Conservation (phyloP, 2,113 vertebrate genomes). For the Hippocampus abdominalis region DNA sequence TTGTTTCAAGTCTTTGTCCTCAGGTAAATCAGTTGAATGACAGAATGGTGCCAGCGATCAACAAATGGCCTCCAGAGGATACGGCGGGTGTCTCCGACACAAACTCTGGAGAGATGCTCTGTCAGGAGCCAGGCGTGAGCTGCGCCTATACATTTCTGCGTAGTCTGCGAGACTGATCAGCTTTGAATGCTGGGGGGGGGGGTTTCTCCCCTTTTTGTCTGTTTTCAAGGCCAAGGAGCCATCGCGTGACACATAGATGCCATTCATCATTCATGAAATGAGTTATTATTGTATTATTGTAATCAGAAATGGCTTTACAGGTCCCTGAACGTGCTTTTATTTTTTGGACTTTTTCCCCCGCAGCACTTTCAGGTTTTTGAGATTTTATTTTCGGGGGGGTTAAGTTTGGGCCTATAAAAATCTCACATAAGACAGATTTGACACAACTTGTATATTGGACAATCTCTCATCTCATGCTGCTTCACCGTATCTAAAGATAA, state of each 20-base stretch:
- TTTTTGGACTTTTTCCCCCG: no score
- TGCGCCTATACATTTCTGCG: background rate
- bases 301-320: no score
- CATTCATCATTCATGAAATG: background rate
- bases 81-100: slow-evolving; percentile 1
- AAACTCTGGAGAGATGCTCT: slow-evolving; percentile 2
- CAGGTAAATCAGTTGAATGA: slow-evolving; percentile 11
- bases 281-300: no score
- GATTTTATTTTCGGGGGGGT: no score
- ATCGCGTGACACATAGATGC: background rate
- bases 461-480: background rate
- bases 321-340: no score
- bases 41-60: slow-evolving; percentile 14
- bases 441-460: no score
- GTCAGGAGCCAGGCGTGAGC: background rate
- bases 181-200: background rate
- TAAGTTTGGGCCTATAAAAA: no score
- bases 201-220: background rate
- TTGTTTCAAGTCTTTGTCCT: slow-evolving; percentile 13
- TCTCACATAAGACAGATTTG: no score
- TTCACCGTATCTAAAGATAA: background rate
- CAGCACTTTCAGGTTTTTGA: no score
- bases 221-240: background rate
- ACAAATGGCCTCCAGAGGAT: slow-evolving; percentile 9
- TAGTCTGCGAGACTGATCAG: background rate